Percentiles rank a stretch among this genome's conserved stretches.
These are phyloP conservation scores for Heterodera filipjevi DNA, from an alignment of 2,888 invertebrate genomes.

Conservation along the genomic window DNA sequence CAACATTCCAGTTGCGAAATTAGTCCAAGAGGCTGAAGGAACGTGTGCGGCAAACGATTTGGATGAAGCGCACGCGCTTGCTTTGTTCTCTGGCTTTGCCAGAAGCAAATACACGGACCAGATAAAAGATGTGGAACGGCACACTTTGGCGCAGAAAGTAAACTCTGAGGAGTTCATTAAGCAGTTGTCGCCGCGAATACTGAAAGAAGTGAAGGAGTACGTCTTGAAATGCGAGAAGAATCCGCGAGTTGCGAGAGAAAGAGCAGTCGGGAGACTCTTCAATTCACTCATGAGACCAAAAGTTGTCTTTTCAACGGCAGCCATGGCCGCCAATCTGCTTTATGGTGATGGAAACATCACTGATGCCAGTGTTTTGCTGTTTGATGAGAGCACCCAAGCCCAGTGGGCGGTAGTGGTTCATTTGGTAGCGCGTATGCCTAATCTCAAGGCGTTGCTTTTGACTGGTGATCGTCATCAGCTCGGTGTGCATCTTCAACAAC, in stretches of 20 bases:
- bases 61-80: too few species aligned
- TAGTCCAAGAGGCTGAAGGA: too few species aligned
- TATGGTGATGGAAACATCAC: not conserved
- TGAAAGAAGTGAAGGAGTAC: too few species aligned
- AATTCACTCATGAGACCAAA: not conserved
- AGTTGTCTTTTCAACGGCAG: not conserved
- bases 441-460: not conserved
- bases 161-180: too few species aligned
- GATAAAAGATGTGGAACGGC: too few species aligned
- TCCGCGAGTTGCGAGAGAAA: not conserved
- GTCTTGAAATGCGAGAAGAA: not conserved
- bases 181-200: too few species aligned
- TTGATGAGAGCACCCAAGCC: not conserved
- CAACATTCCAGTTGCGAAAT: too few species aligned
- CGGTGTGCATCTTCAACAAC: not conserved
- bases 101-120: too few species aligned
- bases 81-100: too few species aligned
- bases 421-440: not conserved
- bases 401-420: not conserved
- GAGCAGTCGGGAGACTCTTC: not conserved
- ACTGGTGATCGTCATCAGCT: not conserved
- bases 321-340: not conserved
- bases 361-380: not conserved
- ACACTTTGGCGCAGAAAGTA: too few species aligned
- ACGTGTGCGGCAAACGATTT: too few species aligned